Evolutionary conservation across 2,797 vertebrate genomes (phyloP).

Genomic region (Xenopus petersii): DNA sequence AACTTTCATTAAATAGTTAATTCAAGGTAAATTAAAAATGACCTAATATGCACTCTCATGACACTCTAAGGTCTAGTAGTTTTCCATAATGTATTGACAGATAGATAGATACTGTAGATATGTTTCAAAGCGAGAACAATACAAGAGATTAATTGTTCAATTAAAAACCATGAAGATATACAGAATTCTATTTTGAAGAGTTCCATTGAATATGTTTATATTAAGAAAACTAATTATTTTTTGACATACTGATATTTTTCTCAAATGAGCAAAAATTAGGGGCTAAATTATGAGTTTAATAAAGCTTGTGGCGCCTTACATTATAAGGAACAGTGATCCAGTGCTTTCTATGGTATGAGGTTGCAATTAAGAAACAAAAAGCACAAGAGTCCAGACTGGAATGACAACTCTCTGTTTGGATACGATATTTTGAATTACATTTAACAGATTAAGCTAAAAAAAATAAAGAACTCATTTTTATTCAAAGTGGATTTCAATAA

Average conservation of each 20-base stretch:
- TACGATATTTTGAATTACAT: background rate
- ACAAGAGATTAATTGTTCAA: conserved; percentile 12
- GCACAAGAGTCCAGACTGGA: conserved; percentile 31
- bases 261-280: conserved; percentile 2
- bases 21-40: too few relatives aligned
- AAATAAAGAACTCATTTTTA: conserved; percentile 28
- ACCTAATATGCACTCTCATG: too few relatives aligned
- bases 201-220: conserved; percentile 1
- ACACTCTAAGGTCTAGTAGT: too few relatives aligned
- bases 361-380: too few relatives aligned
- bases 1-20: too few relatives aligned
- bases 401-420: conserved; percentile 23
- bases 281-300: conserved; percentile 26
- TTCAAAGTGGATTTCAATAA: conserved; percentile 16
- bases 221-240: conserved; percentile 8
- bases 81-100: too few relatives aligned
- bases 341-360: background rate
- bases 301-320: conserved; percentile 23
- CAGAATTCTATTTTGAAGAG: background rate
- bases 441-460: conserved; percentile 37
- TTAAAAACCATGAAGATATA: conserved; percentile 11
- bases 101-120: background rate
- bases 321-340: conserved; percentile 9
- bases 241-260: conserved; percentile 15
- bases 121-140: background rate